phyloP scores from a whole-genome alignment of 35 echinoderm and acorn worm species.

The Diadema setosum region DNA sequence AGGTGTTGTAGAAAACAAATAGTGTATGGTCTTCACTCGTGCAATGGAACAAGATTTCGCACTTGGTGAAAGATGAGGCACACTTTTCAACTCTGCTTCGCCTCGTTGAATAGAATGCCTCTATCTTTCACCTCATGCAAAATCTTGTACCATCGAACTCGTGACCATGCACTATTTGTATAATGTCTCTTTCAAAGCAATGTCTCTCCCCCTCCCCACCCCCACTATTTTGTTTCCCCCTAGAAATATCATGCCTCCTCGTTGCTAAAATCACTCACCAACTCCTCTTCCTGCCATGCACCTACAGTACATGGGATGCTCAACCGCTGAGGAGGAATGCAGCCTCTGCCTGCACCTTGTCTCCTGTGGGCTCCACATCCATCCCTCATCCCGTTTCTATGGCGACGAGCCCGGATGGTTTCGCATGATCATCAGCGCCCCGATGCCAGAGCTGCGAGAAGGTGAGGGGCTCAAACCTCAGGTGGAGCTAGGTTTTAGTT shows the following conservation, averaged over 20 bases:
- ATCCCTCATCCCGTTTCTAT: background rate
- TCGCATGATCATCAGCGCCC: background rate
- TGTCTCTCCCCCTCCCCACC: too few species aligned
- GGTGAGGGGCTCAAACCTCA: too few species aligned
- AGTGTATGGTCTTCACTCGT: too few species aligned
- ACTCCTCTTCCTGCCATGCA: background rate
- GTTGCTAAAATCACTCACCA: background rate
- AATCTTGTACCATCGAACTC: too few species aligned
- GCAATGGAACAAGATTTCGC: too few species aligned
- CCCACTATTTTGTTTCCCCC: too few species aligned
- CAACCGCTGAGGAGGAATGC: background rate
- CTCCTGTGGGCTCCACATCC: background rate
- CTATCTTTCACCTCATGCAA: too few species aligned
- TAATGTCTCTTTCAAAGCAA: background rate
- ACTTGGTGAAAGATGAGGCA: too few species aligned
- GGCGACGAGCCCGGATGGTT: slow-evolving; percentile 9
- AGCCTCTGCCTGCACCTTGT: background rate
- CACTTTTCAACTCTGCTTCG: too few species aligned
- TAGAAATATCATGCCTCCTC: background rate
- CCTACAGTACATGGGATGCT: background rate
- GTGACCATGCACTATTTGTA: background rate
- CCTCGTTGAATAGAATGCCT: too few species aligned
- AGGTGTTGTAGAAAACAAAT: too few species aligned
- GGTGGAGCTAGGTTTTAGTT: too few species aligned
- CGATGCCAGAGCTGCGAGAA: background rate